These are phyloP conservation scores for Girardinichthys multiradiatus DNA, from an alignment of 2,113 vertebrate species.

Conservation along the genomic window DNA sequence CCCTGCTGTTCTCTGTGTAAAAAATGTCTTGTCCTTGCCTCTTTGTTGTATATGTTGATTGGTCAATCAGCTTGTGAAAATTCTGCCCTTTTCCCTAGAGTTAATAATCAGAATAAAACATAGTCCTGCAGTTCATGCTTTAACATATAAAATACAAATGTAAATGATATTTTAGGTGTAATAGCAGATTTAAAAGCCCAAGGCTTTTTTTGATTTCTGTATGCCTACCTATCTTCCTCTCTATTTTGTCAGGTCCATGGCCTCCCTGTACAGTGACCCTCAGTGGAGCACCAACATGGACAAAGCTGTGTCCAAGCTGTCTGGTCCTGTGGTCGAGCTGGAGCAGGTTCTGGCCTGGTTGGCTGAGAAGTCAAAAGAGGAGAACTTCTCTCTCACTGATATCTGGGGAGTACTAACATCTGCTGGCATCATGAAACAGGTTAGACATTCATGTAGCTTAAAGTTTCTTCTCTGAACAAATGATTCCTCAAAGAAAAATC, in stretches of 20 bases:
- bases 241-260: slow-evolving; percentile 30
- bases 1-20: no score
- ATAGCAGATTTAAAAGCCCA: no score
- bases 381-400: slow-evolving; percentile 44
- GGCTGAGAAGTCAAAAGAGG: slow-evolving; percentile 4
- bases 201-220: slow-evolving; percentile 26
- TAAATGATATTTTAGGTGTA: background rate
- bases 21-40: no score
- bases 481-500: background rate
- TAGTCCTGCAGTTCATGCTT: background rate
- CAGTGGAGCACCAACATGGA: slow-evolving; percentile 38
- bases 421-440: slow-evolving; percentile 47
- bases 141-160: background rate
- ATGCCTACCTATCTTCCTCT: background rate
- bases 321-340: background rate
- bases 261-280: slow-evolving; percentile 40
- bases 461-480: no score
- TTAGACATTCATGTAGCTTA: background rate
- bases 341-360: slow-evolving; percentile 29
- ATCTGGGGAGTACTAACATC: slow-evolving; percentile 48
- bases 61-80: background rate
- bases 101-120: background rate
- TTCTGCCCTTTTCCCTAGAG: background rate
- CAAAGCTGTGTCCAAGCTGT: background rate
- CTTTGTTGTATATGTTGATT: no score